A percentile compares a stretch with the other conserved stretches of the same genome.
Evolutionary conservation across 2,113 vertebrate species (phyloP).

Genomic region (Gallinago paraguaiae): DNA sequence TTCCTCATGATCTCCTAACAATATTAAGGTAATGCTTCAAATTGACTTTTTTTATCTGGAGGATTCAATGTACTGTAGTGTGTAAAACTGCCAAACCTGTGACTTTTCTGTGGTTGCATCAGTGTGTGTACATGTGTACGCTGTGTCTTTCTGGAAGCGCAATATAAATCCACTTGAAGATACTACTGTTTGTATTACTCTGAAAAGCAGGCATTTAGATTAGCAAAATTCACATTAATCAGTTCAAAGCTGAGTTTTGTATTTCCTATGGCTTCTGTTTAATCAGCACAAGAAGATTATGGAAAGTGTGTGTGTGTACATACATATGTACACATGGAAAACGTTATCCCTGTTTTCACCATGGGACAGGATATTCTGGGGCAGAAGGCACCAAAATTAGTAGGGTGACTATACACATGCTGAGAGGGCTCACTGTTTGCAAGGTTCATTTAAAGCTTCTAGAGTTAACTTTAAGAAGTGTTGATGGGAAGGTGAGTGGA

Average conservation of each 20-base stretch:
- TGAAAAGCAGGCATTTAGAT: not conserved
- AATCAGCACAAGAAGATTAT: not conserved
- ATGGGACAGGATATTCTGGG: not conserved
- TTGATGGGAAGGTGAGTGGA: not conserved
- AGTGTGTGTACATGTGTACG: rapidly evolving
- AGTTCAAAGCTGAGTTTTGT: not conserved
- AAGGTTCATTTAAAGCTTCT: not conserved
- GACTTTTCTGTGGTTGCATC: not conserved
- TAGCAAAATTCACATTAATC: not conserved
- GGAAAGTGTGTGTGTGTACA: not conserved
- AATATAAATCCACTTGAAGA: not conserved
- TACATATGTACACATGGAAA: rapidly evolving
- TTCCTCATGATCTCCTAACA: not conserved
- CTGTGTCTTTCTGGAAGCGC: not conserved
- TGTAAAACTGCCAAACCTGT: not conserved
- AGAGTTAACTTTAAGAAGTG: not conserved
- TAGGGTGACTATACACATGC: not conserved
- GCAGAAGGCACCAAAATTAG: not conserved
- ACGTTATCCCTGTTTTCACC: not conserved
- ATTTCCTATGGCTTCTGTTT: not conserved
- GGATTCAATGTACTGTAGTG: not conserved
- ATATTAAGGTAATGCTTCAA: not conserved
- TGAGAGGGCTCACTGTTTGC: not conserved
- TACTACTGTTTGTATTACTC: not conserved
- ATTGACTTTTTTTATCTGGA: not conserved